Percentiles rank a stretch among this genome's conserved stretches.
Evolutionary conservation across 2,888 invertebrate genomes (phyloP).

Genomic region (Drosophila eohydei): DNA sequence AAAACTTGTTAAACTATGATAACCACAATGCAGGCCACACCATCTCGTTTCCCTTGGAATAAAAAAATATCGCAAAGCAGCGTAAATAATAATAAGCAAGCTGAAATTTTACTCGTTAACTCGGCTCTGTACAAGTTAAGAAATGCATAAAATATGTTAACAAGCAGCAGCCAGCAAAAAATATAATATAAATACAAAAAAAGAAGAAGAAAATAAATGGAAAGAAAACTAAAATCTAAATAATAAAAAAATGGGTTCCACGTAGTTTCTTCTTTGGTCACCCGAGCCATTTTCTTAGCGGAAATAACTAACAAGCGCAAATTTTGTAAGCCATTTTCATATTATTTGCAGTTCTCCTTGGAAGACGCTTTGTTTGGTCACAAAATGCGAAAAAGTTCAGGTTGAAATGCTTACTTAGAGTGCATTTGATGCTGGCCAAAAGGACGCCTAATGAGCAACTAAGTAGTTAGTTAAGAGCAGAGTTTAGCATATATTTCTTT

Average conservation of each 20-base stretch:
- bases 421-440: conserved; percentile 5
- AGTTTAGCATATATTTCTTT: not conserved
- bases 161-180: conserved; percentile 55
- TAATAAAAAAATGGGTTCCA: conserved; percentile 42
- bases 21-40: conserved; percentile 78
- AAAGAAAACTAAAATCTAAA: conserved; percentile 35
- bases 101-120: conserved; percentile 75
- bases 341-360: conserved; percentile 13
- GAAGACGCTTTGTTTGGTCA: conserved; percentile 37
- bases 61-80: conserved; percentile 33
- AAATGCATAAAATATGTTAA: conserved; percentile 81
- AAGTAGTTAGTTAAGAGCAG: not conserved
- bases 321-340: conserved; percentile 43
- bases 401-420: conserved; percentile 10
- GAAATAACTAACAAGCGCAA: conserved; percentile 76
- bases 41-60: not conserved
- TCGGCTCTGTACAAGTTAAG: conserved; percentile 70
- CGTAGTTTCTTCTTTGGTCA: conserved; percentile 40
- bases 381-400: conserved; percentile 20
- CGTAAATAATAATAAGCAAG: conserved; percentile 75
- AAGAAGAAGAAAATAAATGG: not conserved
- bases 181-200: not conserved
- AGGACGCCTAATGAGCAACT: conserved; percentile 39
- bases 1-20: conserved; percentile 84
- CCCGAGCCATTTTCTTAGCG: conserved; percentile 66